A percentile compares a stretch with the other conserved stretches of the same genome.
Evolutionary conservation across 2,888 invertebrate species (phyloP).

Genomic region (Agrochola lychnidis): DNA sequence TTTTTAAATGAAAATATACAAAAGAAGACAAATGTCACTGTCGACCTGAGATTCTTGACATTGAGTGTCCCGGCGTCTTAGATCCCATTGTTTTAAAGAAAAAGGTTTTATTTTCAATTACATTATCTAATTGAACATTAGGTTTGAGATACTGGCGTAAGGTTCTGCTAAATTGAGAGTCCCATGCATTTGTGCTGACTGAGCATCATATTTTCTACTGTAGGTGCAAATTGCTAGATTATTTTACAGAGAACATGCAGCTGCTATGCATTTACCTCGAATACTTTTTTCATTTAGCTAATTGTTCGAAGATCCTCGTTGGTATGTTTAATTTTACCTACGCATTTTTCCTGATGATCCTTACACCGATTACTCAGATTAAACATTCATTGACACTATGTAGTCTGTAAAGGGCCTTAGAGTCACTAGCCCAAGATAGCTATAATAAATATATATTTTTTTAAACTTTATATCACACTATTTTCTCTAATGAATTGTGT

Average conservation of each 20-base stretch:
- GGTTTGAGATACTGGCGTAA: background rate
- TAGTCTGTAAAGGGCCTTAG: background rate
- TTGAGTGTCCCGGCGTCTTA: conserved; percentile 1
- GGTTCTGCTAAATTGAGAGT: background rate
- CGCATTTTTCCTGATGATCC: background rate
- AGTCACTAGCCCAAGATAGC: no score
- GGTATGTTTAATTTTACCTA: background rate
- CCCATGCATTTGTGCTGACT: background rate
- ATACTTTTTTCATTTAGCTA: background rate
- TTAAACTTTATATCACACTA: background rate
- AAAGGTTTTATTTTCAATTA: conserved; percentile 5
- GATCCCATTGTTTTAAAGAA: conserved; percentile 1
- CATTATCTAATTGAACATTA: background rate
- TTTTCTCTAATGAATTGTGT: conserved; percentile 6
- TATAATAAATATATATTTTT: background rate
- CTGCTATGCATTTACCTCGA: no score
- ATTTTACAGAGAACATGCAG: background rate
- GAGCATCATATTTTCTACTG: background rate
- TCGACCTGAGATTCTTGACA: conserved; percentile 14
- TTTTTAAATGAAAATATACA: no score
- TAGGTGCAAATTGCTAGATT: background rate
- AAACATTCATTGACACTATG: background rate
- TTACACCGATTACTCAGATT: background rate
- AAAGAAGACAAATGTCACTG: background rate
- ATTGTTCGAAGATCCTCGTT: background rate